These are phyloP conservation scores for Aphelinus atriplicis DNA, from an alignment of 1,140 invertebrate genomes.

Conservation along the genomic window DNA sequence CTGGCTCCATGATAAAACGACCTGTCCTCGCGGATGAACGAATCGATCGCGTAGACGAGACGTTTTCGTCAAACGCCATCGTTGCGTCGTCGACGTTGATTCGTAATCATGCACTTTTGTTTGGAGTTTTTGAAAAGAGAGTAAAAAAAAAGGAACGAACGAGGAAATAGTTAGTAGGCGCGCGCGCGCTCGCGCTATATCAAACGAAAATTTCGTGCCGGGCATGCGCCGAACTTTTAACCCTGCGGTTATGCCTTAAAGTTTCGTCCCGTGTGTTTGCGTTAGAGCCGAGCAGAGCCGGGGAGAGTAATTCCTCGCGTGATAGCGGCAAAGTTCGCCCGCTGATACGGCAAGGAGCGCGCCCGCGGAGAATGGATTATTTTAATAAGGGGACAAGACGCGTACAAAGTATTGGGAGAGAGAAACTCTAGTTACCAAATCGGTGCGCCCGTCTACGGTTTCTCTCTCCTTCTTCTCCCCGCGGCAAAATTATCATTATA, in stretches of 20 bases:
- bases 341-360: constrained; percentile 22
- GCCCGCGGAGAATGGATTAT: constrained; percentile 9
- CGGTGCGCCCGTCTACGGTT: not conserved
- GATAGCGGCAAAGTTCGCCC: constrained; percentile 29
- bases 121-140: not conserved
- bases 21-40: constrained; percentile 9
- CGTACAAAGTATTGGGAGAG: constrained; percentile 19
- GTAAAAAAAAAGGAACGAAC: not conserved
- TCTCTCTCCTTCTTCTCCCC: too few species aligned
- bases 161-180: not conserved
- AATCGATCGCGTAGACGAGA: constrained; percentile 33
- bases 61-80: not conserved
- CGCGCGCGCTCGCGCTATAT: constrained; percentile 4
- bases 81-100: constrained; percentile 10
- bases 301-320: constrained; percentile 28
- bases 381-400: constrained; percentile 31
- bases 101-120: not conserved
- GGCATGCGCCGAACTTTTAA: constrained; percentile 19
- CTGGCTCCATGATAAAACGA: not conserved
- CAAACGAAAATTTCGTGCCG: constrained; percentile 6
- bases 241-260: constrained; percentile 17
- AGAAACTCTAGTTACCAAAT: constrained; percentile 4
- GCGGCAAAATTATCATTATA: too few species aligned
- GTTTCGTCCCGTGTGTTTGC: constrained; percentile 33
- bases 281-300: constrained; percentile 2